These are phyloP conservation scores for Orchestes rusci DNA, from an alignment of 2,888 invertebrate species.

Conservation along the genomic window DNA sequence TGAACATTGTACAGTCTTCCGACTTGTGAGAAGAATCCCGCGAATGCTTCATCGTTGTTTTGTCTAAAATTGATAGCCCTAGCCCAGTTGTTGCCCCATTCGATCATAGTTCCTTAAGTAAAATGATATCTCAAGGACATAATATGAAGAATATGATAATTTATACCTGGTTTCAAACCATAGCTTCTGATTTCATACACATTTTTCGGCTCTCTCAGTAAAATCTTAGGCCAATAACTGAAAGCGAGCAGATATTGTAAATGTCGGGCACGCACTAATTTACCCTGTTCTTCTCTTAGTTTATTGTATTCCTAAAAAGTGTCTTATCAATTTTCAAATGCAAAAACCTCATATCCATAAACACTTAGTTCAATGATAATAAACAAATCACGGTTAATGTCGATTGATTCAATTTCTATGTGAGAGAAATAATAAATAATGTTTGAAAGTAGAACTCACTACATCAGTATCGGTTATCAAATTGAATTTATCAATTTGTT, in stretches of 20 bases:
- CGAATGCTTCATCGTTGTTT: conserved; percentile 91
- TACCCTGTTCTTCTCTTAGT: conserved; percentile 69
- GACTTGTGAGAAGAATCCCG: conserved; percentile 96
- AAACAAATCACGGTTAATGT: no score
- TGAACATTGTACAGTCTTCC: conserved; percentile 95
- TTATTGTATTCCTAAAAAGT: conserved; percentile 58
- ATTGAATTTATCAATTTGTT: conserved; percentile 74
- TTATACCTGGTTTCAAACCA: conserved; percentile 70
- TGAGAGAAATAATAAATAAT: no score
- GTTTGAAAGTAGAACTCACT: conserved; percentile 44
- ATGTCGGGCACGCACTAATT: conserved; percentile 75
- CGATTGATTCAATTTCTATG: no score
- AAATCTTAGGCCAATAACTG: conserved; percentile 92
- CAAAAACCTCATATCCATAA: no score
- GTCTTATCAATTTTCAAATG: neutral
- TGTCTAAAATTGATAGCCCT: conserved; percentile 85
- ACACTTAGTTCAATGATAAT: no score
- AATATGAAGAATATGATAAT: no score
- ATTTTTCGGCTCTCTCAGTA: conserved; percentile 56
- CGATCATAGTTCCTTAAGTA: conserved; percentile 86
- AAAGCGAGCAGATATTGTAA: conserved; percentile 91
- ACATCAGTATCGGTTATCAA: conserved; percentile 59
- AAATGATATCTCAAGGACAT: no score
- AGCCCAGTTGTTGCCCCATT: conserved; percentile 99
- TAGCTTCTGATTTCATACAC: conserved; percentile 89